phyloP scores from a whole-genome alignment of 2,888 invertebrate species.

The Parascotia fuliginaria region DNA sequence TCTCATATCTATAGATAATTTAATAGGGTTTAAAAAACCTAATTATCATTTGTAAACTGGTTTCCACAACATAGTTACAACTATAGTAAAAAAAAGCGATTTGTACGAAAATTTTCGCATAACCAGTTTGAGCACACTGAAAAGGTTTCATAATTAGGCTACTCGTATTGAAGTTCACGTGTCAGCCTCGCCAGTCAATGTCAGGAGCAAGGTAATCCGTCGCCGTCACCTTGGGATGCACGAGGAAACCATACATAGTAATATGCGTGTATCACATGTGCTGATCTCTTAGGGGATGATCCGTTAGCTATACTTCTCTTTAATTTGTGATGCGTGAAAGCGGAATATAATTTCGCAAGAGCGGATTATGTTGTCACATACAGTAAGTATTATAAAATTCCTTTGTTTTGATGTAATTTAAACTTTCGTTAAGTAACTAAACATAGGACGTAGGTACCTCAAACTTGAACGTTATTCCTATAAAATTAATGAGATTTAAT shows the following conservation, averaged over 20 bases:
- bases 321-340: not conserved
- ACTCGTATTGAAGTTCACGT: constrained; percentile 43
- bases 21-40: not conserved
- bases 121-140: constrained; percentile 45
- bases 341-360: not conserved
- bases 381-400: not conserved
- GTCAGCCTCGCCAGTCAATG: constrained; percentile 51
- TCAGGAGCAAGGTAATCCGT: constrained; percentile 70
- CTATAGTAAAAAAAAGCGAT: not conserved
- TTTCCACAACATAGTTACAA: not conserved
- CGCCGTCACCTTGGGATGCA: constrained; percentile 47
- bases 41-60: not conserved
- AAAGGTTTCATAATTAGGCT: constrained; percentile 61
- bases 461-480: too few species aligned
- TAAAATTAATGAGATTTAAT: too few species aligned
- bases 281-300: constrained; percentile 1
- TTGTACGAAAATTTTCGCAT: constrained; percentile 10
- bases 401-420: not conserved
- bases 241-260: constrained; percentile 49
- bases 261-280: constrained; percentile 3
- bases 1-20: not conserved
- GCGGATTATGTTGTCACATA: not conserved
- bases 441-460: too few species aligned
- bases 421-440: too few species aligned
- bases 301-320: not conserved